These are phyloP conservation scores for Drosophila auraria DNA, from an alignment of 1,140 invertebrate species.

Conservation along the genomic window DNA sequence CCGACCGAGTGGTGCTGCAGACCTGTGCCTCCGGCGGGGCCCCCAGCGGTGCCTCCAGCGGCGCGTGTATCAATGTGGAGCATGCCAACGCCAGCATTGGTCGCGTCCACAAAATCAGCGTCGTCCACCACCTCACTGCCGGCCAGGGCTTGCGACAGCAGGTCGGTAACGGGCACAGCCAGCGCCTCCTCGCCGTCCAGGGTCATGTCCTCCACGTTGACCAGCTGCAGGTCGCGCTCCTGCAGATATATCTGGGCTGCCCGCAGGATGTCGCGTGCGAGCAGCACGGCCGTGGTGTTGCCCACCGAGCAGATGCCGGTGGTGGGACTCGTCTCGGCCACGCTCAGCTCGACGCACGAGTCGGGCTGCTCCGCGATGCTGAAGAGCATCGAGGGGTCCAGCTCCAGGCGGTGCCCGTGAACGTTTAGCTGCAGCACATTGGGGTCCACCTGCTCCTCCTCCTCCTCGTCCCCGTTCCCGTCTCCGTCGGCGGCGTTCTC, in stretches of 20 bases:
- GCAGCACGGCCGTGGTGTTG: conserved; percentile 33
- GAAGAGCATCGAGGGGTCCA: conserved; percentile 64
- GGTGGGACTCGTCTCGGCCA: conserved; percentile 40
- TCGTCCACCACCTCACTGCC: conserved; percentile 48
- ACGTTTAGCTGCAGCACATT: conserved; percentile 60
- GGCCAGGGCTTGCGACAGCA: conserved; percentile 90
- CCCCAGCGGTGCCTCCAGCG: not conserved
- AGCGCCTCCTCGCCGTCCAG: conserved; percentile 32
- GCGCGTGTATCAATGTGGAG: conserved; percentile 67
- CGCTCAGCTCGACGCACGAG: conserved; percentile 45
- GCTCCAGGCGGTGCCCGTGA: conserved; percentile 56
- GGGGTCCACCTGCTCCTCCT: conserved; percentile 30
- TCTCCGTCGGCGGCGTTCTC: not conserved
- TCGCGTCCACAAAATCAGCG: conserved; percentile 30
- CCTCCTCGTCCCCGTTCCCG: no score
- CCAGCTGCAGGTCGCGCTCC: conserved; percentile 66
- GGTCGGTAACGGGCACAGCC: conserved; percentile 85
- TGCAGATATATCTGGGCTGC: conserved; percentile 70
- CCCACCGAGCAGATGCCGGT: conserved; percentile 24
- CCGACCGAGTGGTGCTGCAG: not conserved
- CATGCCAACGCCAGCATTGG: conserved; percentile 53
- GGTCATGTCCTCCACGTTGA: conserved; percentile 57
- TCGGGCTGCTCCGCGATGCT: conserved; percentile 69
- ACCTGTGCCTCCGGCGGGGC: not conserved
- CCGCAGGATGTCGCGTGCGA: conserved; percentile 57